These are phyloP conservation scores for Idris sp. DNA, from an alignment of 1,140 invertebrate genomes.

Conservation along the genomic window DNA sequence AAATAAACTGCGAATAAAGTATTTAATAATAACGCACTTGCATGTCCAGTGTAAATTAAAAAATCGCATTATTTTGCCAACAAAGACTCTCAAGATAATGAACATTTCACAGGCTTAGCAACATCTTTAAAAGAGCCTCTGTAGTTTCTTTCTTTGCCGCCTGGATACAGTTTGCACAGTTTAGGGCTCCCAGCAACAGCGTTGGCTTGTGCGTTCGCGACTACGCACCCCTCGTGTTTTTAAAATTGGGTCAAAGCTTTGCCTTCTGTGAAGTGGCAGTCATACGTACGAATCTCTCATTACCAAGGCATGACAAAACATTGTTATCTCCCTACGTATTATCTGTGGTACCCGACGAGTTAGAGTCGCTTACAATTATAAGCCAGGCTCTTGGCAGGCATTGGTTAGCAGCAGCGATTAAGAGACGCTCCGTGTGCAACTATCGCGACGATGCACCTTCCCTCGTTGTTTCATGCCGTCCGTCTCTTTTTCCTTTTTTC, in stretches of 20 bases:
- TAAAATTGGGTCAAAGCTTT: slow-evolving; percentile 50
- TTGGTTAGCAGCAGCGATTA: slow-evolving; percentile 39
- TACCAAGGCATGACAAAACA: slow-evolving; percentile 40
- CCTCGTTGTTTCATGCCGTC: slow-evolving; percentile 23
- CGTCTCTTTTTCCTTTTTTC: slow-evolving; percentile 16
- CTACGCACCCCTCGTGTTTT: slow-evolving; percentile 12
- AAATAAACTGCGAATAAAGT: too few relatives aligned
- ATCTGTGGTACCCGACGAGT: slow-evolving; percentile 32
- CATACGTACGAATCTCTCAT: slow-evolving; percentile 37
- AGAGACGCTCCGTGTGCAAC: slow-evolving; percentile 38
- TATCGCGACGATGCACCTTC: slow-evolving; percentile 24
- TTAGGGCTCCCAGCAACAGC: slow-evolving; percentile 33
- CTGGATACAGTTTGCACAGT: slow-evolving; percentile 9
- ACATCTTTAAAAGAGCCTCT: neutral
- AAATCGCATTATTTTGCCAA: too few relatives aligned
- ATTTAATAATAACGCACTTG: too few relatives aligned
- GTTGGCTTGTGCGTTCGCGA: slow-evolving; percentile 5
- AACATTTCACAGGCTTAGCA: neutral
- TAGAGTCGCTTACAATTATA: slow-evolving; percentile 39
- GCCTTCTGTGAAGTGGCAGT: slow-evolving; percentile 29
- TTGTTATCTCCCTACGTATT: slow-evolving; percentile 36
- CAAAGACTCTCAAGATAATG: too few relatives aligned
- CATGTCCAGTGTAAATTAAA: too few relatives aligned
- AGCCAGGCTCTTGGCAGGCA: too few relatives aligned
- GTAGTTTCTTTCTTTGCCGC: too few relatives aligned